Conservation (phyloP, 1,140 invertebrate species). For the Drosophila tsacasi region DNA sequence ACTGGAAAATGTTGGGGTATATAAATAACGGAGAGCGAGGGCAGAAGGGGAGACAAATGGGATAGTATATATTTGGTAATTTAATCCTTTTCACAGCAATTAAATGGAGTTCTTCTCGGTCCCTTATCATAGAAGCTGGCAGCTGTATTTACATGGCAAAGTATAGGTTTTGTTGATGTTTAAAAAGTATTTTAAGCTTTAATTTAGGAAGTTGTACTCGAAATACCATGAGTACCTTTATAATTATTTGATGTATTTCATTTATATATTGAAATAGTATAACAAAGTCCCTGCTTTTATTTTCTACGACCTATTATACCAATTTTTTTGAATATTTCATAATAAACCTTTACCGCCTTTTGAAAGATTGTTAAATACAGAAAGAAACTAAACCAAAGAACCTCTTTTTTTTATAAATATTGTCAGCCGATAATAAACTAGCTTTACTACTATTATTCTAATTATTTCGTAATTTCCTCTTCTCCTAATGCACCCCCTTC, state of each 20-base stretch:
- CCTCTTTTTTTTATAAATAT: no score
- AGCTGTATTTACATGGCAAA: constrained; percentile 7
- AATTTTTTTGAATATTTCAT: background rate
- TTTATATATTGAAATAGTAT: no score
- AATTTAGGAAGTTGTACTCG: background rate
- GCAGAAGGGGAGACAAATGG: constrained; percentile 9
- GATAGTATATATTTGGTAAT: constrained; percentile 45
- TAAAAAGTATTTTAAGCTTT: background rate
- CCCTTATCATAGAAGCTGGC: background rate
- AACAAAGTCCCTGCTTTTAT: background rate
- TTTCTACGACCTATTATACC: background rate
- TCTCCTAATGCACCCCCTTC: background rate
- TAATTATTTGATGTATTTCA: background rate
- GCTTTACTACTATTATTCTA: background rate
- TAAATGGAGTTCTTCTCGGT: constrained; percentile 43
- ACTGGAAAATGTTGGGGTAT: constrained; percentile 39
- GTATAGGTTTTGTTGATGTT: background rate
- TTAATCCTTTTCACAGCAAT: constrained; percentile 63
- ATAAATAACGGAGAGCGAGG: constrained; percentile 23
- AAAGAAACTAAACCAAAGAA: background rate
- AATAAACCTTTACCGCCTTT: background rate
- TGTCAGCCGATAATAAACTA: no score
- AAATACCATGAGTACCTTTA: no score
- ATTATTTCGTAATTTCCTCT: no score
- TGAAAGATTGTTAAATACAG: background rate